Evolutionary conservation across 2,113 vertebrate species (phyloP).

Genomic region (Euleptes europaea): DNA sequence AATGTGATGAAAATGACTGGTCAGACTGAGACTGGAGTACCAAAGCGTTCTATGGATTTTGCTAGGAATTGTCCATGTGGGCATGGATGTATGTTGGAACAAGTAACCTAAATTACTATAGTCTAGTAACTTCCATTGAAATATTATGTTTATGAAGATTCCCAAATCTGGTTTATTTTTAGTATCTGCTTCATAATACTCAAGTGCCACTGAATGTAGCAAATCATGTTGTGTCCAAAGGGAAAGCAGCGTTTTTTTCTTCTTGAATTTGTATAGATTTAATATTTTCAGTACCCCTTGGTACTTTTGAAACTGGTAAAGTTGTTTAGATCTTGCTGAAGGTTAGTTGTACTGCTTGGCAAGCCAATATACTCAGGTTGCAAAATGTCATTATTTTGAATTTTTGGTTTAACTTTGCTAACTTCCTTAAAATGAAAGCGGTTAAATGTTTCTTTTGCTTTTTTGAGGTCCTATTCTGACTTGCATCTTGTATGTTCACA

Average conservation of each 20-base stretch:
- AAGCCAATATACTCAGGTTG: constrained; percentile 38
- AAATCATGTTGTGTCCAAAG: constrained; percentile 60
- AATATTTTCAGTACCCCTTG: constrained; percentile 31
- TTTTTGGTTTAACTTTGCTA: constrained; percentile 32
- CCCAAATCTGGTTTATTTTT: constrained; percentile 69
- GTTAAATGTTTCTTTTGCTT: neutral
- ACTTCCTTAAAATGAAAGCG: neutral
- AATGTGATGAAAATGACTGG: constrained; percentile 96
- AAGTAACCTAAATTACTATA: constrained; percentile 25
- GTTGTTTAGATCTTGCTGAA: constrained; percentile 31
- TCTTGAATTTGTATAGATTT: constrained; percentile 45
- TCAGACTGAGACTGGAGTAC: constrained; percentile 81
- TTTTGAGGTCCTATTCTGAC: neutral
- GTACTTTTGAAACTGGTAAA: constrained; percentile 64
- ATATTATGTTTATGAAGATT: constrained; percentile 71
- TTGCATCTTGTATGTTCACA: neutral
- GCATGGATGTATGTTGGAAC: neutral
- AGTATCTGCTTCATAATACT: constrained; percentile 75
- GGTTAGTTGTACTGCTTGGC: constrained; percentile 30
- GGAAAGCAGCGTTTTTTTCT: constrained; percentile 64
- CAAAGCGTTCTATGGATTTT: neutral
- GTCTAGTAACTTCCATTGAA: constrained; percentile 69
- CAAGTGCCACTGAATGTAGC: constrained; percentile 79
- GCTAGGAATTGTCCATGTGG: neutral
- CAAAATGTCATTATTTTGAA: neutral